phyloP scores from a whole-genome alignment of 2,888 invertebrate genomes.

The Horisme vitalbata region DNA sequence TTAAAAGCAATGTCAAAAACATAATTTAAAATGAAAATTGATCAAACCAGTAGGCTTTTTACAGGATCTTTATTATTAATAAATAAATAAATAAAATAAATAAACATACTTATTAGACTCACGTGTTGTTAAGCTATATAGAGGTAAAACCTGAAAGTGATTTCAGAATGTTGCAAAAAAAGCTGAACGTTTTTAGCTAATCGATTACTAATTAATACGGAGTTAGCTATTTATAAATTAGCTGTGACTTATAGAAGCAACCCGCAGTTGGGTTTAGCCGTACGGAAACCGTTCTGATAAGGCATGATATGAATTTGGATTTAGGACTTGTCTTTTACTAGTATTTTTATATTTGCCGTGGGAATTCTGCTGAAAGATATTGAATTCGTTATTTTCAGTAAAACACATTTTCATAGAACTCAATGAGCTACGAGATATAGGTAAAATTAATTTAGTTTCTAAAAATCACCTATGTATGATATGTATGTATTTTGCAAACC shows the following conservation, averaged over 20 bases:
- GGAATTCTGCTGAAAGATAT: constrained; percentile 41
- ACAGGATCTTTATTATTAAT: too few relatives aligned
- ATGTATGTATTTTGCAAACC: too few relatives aligned
- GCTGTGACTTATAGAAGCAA: constrained; percentile 16
- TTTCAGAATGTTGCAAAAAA: too few relatives aligned
- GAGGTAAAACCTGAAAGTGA: too few relatives aligned
- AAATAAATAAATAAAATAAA: too few relatives aligned
- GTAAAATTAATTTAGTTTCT: background rate
- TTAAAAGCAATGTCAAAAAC: too few relatives aligned
- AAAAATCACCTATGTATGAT: background rate
- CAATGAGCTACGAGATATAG: too few relatives aligned
- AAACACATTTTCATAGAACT: constrained; percentile 1
- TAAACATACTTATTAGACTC: too few relatives aligned
- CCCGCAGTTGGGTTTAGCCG: constrained; percentile 39
- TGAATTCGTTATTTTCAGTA: constrained; percentile 12
- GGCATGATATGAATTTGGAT: constrained; percentile 61
- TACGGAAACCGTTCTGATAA: constrained; percentile 57
- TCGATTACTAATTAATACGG: background rate
- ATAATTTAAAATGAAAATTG: too few relatives aligned
- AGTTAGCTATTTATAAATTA: constrained; percentile 1
- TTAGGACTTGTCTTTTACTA: constrained; percentile 47
- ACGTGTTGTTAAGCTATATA: too few relatives aligned
- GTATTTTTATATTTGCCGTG: constrained; percentile 44
- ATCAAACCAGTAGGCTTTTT: too few relatives aligned
- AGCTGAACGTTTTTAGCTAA: too few relatives aligned